A percentile compares a stretch with the other conserved stretches of the same genome.
Conservation (phyloP, 2,797 vertebrate genomes). For the Rallus crepitans region DNA sequence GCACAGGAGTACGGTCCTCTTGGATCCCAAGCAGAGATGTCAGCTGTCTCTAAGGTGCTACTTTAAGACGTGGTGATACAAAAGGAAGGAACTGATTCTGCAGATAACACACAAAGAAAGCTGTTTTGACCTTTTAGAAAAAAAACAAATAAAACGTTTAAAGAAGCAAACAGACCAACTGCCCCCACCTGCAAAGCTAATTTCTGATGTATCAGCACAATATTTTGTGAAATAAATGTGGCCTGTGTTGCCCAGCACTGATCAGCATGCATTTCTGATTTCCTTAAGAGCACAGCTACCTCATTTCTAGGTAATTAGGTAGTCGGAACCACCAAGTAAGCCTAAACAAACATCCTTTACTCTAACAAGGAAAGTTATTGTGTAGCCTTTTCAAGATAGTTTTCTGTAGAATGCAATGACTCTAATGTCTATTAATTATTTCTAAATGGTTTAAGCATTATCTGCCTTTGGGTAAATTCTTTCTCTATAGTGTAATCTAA, state of each 20-base stretch:
- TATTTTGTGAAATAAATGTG: background rate
- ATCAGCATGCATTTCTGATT: background rate
- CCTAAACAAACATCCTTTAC: constrained; percentile 61
- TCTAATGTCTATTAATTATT: constrained; percentile 66
- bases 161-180: background rate
- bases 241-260: background rate
- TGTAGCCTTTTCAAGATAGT: constrained; percentile 16
- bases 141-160: background rate
- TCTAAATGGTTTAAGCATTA: constrained; percentile 52
- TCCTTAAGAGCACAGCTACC: constrained; percentile 1
- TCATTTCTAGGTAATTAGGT: constrained; percentile 40
- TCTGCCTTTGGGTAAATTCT: constrained; percentile 56
- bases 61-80: background rate
- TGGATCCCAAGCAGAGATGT: background rate
- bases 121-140: background rate
- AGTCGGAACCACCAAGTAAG: constrained; percentile 3
- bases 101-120: background rate
- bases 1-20: background rate
- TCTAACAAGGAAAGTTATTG: constrained; percentile 56
- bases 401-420: constrained; percentile 10
- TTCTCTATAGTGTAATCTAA: constrained; percentile 38
- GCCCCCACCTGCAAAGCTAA: background rate
- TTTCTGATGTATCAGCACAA: background rate
- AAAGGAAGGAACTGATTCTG: background rate
- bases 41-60: background rate